These are phyloP conservation scores for Cavia aperea DNA, from an alignment of 2,113 vertebrate genomes.

Conservation along the genomic window DNA sequence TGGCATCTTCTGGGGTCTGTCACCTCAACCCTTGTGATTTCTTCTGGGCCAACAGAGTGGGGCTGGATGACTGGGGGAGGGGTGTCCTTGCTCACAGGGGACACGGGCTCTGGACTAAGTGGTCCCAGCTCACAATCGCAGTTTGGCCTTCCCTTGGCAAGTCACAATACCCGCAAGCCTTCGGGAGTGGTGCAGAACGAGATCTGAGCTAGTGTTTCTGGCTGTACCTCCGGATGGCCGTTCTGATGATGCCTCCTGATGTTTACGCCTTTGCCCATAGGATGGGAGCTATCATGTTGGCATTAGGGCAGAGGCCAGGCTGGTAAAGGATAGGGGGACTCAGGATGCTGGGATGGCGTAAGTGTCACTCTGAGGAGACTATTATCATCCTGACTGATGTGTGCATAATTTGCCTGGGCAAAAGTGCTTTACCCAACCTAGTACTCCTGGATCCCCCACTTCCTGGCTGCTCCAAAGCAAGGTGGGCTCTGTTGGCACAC, in stretches of 20 bases:
- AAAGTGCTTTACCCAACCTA: background rate
- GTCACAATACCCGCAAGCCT: background rate
- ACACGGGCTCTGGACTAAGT: background rate
- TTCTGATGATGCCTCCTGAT: background rate
- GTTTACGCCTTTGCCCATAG: background rate
- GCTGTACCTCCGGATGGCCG: too few relatives aligned
- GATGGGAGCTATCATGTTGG: too few relatives aligned
- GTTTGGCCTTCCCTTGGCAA: background rate
- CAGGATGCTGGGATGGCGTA: fast-evolving
- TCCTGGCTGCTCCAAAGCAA: background rate
- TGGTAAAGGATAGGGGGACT: background rate
- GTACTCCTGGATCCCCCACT: too few relatives aligned
- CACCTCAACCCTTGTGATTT: background rate
- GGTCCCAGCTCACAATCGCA: background rate
- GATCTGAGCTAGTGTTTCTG: fast-evolving
- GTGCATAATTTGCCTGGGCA: background rate
- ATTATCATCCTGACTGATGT: background rate
- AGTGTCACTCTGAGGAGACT: background rate
- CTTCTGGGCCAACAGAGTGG: background rate
- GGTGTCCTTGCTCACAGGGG: background rate
- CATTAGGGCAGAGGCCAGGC: background rate
- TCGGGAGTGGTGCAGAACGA: background rate
- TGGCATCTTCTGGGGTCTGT: background rate
- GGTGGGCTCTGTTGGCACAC: background rate
- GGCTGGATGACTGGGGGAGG: background rate